Conservation (phyloP, 2,888 invertebrate species). For the Cylindroiulus punctatus region DNA sequence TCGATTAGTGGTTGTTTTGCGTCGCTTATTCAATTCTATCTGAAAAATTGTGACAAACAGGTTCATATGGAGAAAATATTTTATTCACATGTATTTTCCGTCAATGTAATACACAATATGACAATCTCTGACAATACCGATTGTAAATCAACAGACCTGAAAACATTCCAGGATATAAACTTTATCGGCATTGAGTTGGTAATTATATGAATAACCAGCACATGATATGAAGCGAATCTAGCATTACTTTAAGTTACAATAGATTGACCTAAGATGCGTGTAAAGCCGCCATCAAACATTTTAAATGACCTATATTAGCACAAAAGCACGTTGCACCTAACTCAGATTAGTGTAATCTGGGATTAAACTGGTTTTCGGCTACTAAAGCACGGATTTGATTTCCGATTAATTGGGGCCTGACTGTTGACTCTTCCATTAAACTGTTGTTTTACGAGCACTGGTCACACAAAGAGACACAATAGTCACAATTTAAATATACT, state of each 20-base stretch:
- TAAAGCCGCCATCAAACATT: neutral
- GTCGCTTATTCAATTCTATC: too few species aligned
- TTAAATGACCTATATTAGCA: neutral
- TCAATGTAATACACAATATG: neutral
- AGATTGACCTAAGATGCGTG: neutral
- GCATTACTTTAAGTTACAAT: neutral
- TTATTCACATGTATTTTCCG: neutral
- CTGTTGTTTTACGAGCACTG: neutral
- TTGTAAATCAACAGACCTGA: neutral
- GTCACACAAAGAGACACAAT: neutral
- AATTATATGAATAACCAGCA: neutral
- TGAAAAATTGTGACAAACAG: neutral
- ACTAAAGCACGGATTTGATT: neutral
- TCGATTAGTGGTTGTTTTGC: too few species aligned
- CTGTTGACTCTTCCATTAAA: neutral
- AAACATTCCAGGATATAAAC: neutral
- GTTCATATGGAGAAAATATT: constrained; percentile 5
- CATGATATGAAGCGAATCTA: neutral
- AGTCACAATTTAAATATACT: neutral
- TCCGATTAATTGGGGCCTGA: neutral
- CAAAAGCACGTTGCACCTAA: neutral
- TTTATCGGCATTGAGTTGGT: neutral
- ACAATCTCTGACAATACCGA: neutral
- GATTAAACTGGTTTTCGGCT: neutral
- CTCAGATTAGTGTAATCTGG: neutral